phyloP scores from a whole-genome alignment of 2,113 vertebrate species.

The Chaetura pelagica region DNA sequence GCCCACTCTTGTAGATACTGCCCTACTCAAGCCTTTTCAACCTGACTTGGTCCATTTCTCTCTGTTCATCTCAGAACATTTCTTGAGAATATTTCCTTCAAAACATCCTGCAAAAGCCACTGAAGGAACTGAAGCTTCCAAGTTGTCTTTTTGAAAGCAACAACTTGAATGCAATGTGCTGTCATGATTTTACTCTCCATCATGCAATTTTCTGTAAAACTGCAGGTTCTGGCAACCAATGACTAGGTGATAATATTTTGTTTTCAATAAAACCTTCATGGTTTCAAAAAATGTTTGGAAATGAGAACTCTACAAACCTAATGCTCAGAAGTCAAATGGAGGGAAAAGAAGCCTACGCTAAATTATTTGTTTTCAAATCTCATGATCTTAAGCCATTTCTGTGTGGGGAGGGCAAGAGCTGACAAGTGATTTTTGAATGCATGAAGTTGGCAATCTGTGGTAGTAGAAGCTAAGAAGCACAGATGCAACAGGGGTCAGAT shows the following conservation, averaged over 20 bases:
- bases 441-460: background rate
- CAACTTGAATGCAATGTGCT: background rate
- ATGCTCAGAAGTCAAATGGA: background rate
- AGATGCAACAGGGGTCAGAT: constrained; percentile 19
- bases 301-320: background rate
- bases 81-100: background rate
- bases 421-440: constrained; percentile 42
- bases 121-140: background rate
- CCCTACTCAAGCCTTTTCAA: background rate
- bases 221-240: background rate
- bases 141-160: background rate
- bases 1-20: background rate
- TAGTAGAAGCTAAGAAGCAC: background rate
- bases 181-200: background rate
- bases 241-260: background rate
- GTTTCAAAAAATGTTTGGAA: background rate
- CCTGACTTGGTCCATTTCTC: background rate
- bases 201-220: background rate
- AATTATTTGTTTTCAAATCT: background rate
- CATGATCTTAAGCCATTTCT: background rate
- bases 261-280: background rate
- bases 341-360: background rate
- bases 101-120: background rate
- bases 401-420: background rate
- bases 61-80: background rate